A percentile compares a stretch with the other conserved stretches of the same genome.
Conservation (phyloP, 2,797 vertebrate species). For the Falco columbarius region DNA sequence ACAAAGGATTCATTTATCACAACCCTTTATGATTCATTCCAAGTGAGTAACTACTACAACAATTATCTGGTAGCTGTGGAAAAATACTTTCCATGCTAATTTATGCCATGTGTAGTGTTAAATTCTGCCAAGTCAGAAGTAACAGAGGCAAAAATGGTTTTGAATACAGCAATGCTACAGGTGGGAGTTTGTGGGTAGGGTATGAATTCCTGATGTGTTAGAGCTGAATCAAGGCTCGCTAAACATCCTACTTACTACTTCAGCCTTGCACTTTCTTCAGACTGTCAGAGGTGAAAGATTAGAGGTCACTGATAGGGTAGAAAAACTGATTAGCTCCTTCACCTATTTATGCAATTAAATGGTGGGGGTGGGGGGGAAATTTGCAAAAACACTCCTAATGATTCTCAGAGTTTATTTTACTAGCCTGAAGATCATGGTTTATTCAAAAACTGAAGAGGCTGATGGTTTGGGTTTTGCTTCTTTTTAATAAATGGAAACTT, state of each 20-base stretch:
- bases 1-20: not conserved
- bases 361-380: fast-evolving
- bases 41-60: not conserved
- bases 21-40: not conserved
- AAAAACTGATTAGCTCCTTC: not conserved
- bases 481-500: not conserved
- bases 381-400: not conserved
- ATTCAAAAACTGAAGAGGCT: not conserved
- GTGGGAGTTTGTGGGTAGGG: not conserved
- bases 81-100: not conserved
- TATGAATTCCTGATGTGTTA: not conserved
- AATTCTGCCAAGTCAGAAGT: not conserved
- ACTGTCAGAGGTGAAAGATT: not conserved
- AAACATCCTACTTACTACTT: not conserved
- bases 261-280: not conserved
- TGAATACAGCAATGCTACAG: not conserved
- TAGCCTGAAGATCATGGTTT: not conserved
- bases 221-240: not conserved
- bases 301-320: not conserved
- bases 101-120: not conserved
- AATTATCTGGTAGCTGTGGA: not conserved
- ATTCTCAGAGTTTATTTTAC: not conserved
- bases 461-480: not conserved
- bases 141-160: not conserved
- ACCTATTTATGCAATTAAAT: not conserved